These are phyloP conservation scores for Iguana delicatissima DNA, from an alignment of 2,797 vertebrate species.

Conservation along the genomic window DNA sequence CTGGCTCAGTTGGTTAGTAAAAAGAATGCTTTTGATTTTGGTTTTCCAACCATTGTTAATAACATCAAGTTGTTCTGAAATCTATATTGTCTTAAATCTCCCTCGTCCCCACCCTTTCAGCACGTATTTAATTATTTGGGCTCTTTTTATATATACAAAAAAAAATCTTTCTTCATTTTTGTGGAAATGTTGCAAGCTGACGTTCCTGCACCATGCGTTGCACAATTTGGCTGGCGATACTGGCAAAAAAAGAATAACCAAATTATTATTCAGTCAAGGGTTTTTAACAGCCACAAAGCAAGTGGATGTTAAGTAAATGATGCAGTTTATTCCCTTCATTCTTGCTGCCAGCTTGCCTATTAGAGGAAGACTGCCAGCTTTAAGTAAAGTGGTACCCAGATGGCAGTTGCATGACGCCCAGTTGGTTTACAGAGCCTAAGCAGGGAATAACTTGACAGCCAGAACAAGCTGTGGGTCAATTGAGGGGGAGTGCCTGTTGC, in stretches of 20 bases:
- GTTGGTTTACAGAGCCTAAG: conserved; percentile 91
- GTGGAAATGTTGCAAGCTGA: conserved; percentile 81
- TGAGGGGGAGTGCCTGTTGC: conserved; percentile 91
- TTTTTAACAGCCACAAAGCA: conserved; percentile 93
- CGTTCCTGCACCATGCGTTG: conserved; percentile 78
- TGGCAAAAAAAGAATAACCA: conserved; percentile 89
- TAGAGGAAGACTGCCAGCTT: conserved; percentile 94
- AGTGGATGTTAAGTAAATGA: conserved; percentile 98
- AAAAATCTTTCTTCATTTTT: conserved; percentile 72
- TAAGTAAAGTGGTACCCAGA: conserved; percentile 98
- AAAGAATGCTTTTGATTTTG: conserved; percentile 39
- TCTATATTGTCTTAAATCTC: conserved; percentile 41
- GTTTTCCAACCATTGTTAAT: conserved; percentile 45
- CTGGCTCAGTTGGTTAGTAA: conserved; percentile 19
- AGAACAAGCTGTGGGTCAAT: conserved; percentile 91
- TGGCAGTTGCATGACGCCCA: conserved; percentile 93
- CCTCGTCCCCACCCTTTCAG: conserved; percentile 46
- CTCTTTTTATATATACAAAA: conserved; percentile 51
- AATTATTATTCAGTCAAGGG: conserved; percentile 96
- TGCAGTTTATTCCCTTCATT: conserved; percentile 96
- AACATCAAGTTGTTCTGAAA: conserved; percentile 68
- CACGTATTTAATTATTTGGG: conserved; percentile 61
- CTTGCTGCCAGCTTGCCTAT: conserved; percentile 93
- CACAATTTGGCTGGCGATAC: conserved; percentile 86
- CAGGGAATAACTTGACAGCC: conserved; percentile 90